These are phyloP conservation scores for Aspiorhynchus laticeps DNA, from an alignment of 2,113 vertebrate species.

Conservation along the genomic window DNA sequence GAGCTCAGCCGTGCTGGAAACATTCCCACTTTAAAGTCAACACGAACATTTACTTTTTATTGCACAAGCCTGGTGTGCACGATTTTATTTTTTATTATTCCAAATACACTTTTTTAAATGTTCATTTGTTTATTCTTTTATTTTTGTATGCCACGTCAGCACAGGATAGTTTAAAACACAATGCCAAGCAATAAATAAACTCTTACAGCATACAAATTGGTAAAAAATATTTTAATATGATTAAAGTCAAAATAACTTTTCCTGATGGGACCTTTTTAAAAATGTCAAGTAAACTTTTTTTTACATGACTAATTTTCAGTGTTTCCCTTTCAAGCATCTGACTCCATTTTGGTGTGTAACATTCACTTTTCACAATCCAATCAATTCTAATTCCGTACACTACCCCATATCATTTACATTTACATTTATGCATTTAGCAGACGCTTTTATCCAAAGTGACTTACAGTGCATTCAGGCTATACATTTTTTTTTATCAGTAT, in stretches of 20 bases:
- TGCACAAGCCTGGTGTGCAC: background rate
- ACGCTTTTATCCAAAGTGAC: no score
- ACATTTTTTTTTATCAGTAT: no score
- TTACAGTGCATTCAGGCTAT: no score
- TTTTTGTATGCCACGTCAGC: background rate
- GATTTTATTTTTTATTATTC: background rate
- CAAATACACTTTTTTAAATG: background rate
- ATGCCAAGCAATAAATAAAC: background rate
- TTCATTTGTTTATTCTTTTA: background rate
- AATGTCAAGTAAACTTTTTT: background rate
- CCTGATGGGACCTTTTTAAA: background rate
- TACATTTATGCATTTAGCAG: no score
- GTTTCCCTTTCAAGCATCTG: background rate
- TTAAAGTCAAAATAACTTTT: no score
- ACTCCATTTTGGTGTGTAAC: background rate
- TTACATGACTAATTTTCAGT: background rate
- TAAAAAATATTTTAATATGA: background rate
- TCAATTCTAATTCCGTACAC: background rate
- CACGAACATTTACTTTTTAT: background rate
- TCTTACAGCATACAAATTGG: background rate
- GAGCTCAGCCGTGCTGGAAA: constrained; percentile 21
- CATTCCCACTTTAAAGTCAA: constrained; percentile 14
- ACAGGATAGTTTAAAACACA: background rate
- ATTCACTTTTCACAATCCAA: background rate
- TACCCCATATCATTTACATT: background rate